Conservation (phyloP, 2,888 invertebrate genomes). For the Phania funesta region DNA sequence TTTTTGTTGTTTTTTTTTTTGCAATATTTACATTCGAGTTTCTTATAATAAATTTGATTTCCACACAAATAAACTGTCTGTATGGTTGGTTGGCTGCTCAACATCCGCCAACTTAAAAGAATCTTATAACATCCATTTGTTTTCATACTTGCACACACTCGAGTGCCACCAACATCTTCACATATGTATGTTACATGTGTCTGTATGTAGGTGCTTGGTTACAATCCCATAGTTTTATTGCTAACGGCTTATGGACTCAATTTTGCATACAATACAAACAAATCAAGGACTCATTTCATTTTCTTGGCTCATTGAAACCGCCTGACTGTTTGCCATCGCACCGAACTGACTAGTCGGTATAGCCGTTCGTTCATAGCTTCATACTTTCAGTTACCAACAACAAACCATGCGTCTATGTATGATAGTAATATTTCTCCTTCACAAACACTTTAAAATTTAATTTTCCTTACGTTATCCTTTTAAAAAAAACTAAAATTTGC, state of each 20-base stretch:
- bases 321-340: neutral
- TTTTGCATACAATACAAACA: constrained; percentile 60
- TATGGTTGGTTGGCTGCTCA: constrained; percentile 63
- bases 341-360: constrained; percentile 7
- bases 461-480: neutral
- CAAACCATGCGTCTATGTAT: neutral
- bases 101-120: constrained; percentile 65
- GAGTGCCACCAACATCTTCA: constrained; percentile 17
- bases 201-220: neutral
- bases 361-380: neutral
- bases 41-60: constrained; percentile 67
- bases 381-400: constrained; percentile 28
- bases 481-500: no score
- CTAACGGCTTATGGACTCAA: constrained; percentile 61
- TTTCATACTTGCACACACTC: neutral
- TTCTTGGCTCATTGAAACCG: constrained; percentile 4
- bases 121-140: constrained; percentile 40
- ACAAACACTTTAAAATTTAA: neutral
- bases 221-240: constrained; percentile 51
- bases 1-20: neutral
- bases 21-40: constrained; percentile 56
- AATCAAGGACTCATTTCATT: constrained; percentile 34
- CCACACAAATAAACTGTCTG: constrained; percentile 65
- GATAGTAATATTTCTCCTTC: neutral
- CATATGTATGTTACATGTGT: neutral